Percentiles rank a stretch among this genome's conserved stretches.
Conservation (phyloP, 2,113 vertebrate species). For the Aleadryas rufinucha region DNA sequence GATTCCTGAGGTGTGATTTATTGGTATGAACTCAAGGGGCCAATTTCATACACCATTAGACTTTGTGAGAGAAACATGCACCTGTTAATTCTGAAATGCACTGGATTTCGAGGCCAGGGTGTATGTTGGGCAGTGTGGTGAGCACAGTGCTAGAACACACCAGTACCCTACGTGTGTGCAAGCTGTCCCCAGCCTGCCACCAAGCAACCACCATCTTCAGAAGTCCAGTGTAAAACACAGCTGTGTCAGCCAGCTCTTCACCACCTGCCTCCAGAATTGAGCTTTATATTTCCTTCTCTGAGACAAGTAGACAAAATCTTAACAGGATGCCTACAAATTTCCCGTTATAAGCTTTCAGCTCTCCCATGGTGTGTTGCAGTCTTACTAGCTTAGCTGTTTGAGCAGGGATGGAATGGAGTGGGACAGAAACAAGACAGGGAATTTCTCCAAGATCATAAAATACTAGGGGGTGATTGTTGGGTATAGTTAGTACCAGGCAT, state of each 20-base stretch:
- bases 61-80: not conserved
- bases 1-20: not conserved
- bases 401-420: not conserved
- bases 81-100: not conserved
- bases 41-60: not conserved
- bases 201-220: not conserved
- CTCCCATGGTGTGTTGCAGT: not conserved
- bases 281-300: not conserved
- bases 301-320: not conserved
- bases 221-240: not conserved
- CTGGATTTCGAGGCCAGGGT: not conserved
- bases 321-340: not conserved
- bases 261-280: not conserved
- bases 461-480: not conserved
- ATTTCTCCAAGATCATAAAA: not conserved
- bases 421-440: not conserved
- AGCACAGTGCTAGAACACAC: not conserved
- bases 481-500: not conserved
- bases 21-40: not conserved
- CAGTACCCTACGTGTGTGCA: fast-evolving
- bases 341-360: not conserved
- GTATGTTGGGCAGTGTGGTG: not conserved
- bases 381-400: not conserved
- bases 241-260: not conserved
- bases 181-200: not conserved